phyloP scores from a whole-genome alignment of 37 sponge, comb jelly and placozoan species.

The Diacarnus erythraeanus region DNA sequence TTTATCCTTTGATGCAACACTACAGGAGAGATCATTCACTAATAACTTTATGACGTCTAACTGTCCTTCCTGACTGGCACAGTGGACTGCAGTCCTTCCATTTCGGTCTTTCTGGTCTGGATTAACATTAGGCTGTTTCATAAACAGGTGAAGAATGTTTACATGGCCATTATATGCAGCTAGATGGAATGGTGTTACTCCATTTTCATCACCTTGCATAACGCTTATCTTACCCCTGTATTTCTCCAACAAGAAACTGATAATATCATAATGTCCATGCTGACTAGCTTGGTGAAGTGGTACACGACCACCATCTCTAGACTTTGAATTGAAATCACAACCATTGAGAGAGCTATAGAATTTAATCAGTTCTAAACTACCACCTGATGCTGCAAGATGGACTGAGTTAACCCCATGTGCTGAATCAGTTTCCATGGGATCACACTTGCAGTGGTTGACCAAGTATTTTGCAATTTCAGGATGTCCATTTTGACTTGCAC shows the following conservation, averaged over 20 bases:
- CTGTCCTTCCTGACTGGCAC: constrained; percentile 67
- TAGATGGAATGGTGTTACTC: constrained; percentile 69
- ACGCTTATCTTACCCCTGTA: constrained; percentile 5
- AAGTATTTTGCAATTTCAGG: constrained; percentile 57
- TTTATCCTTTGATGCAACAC: not conserved
- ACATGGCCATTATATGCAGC: constrained; percentile 67
- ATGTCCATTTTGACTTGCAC: constrained; percentile 64
- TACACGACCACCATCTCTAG: constrained; percentile 1
- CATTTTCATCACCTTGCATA: constrained; percentile 51
- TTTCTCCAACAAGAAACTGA: constrained; percentile 35
- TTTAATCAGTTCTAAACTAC: constrained; percentile 17
- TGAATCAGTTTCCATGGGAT: constrained; percentile 25
- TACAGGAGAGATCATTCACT: constrained; percentile 4
- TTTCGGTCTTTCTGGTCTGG: not conserved
- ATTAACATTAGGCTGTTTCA: constrained; percentile 7
- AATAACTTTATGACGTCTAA: constrained; percentile 60
- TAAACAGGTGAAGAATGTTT: constrained; percentile 47
- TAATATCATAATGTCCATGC: constrained; percentile 54
- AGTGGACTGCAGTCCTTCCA: constrained; percentile 57
- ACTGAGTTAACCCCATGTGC: constrained; percentile 28
- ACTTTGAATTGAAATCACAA: not conserved
- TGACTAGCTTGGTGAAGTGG: constrained; percentile 40
- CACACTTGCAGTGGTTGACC: constrained; percentile 22
- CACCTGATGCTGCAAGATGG: constrained; percentile 44
- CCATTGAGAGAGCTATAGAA: constrained; percentile 7